Percentiles rank a stretch among this genome's conserved stretches.
phyloP scores from a whole-genome alignment of 2,797 vertebrate species.

The Pangasius mekongensis region DNA sequence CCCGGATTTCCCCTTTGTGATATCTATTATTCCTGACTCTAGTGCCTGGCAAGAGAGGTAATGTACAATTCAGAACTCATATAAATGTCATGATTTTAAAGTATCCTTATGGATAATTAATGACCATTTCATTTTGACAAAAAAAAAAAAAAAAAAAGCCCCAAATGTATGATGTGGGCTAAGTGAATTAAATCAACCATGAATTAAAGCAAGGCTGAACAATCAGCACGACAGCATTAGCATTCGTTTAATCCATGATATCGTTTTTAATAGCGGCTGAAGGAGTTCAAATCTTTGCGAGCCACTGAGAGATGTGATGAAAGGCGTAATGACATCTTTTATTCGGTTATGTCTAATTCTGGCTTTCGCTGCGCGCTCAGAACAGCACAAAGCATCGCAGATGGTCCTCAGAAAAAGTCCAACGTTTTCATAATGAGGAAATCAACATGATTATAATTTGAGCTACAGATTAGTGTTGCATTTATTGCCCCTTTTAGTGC shows the following conservation, averaged over 20 bases:
- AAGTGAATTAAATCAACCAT: constrained; percentile 1
- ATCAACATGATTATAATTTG: not conserved
- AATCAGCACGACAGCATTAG: not conserved
- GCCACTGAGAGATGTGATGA: not conserved
- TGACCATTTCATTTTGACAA: not conserved
- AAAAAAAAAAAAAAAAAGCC: not conserved
- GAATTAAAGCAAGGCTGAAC: not conserved
- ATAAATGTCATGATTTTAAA: not conserved
- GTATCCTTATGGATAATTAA: not conserved
- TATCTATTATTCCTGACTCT: not conserved
- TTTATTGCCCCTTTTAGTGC: not conserved
- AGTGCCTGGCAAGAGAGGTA: not conserved
- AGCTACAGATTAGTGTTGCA: not conserved
- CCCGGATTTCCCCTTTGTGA: not conserved
- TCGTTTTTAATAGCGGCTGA: not conserved
- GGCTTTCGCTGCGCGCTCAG: no score
- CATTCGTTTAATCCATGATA: not conserved
- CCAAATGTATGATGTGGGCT: not conserved
- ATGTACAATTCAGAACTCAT: not conserved
- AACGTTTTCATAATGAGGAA: not conserved
- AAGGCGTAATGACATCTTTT: not conserved
- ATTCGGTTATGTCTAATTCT: not conserved
- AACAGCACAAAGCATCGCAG: not conserved
- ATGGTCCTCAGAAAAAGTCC: not conserved
- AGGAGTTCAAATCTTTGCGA: not conserved